Conservation (phyloP, 2,888 invertebrate genomes). For the Clostera curtula region DNA sequence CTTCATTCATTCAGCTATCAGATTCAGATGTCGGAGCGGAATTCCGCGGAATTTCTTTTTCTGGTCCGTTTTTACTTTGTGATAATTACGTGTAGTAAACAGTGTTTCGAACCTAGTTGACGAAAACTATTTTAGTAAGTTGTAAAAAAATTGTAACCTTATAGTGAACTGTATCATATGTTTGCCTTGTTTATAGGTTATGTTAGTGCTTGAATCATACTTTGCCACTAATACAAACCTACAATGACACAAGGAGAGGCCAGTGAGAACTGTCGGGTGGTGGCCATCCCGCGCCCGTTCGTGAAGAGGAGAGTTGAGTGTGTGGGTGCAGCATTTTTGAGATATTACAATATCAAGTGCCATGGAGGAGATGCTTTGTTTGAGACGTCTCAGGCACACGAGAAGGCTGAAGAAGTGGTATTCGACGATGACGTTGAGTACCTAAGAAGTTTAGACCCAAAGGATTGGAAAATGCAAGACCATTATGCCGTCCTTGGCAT, state of each 20-base stretch:
- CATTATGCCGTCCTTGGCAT: constrained; percentile 97
- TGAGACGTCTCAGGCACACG: constrained; percentile 53
- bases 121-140: no score
- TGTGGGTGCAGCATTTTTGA: constrained; percentile 65
- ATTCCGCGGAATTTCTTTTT: constrained; percentile 25
- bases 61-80: constrained; percentile 40
- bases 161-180: no score
- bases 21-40: constrained; percentile 22
- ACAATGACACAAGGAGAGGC: constrained; percentile 60
- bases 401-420: constrained; percentile 58
- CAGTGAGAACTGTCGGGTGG: constrained; percentile 38
- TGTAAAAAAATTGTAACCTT: no score
- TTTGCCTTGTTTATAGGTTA: constrained; percentile 56
- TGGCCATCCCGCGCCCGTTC: constrained; percentile 49
- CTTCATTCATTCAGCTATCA: constrained; percentile 14
- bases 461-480: constrained; percentile 98
- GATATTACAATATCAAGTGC: constrained; percentile 65
- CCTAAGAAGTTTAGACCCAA: constrained; percentile 92
- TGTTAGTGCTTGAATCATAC: constrained; percentile 54
- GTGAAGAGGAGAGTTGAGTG: constrained; percentile 65
- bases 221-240: constrained; percentile 37
- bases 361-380: constrained; percentile 63
- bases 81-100: constrained; percentile 25
- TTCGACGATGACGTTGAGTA: constrained; percentile 86
- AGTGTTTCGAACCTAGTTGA: no score